Evolutionary conservation across 2,888 invertebrate species (phyloP).

Genomic region (Linhomoeus sp.): DNA sequence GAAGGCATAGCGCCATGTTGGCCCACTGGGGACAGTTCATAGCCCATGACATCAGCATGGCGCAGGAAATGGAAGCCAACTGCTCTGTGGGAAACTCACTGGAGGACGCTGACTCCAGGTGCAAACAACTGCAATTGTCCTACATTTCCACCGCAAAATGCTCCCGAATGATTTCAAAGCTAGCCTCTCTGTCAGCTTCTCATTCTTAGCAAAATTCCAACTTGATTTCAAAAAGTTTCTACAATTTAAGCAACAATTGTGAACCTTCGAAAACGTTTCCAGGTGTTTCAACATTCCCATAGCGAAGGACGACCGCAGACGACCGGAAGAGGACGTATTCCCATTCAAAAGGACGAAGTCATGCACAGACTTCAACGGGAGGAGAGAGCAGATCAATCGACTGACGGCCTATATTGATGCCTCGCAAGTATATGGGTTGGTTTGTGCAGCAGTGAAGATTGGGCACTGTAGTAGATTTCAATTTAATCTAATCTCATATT

Average conservation of each 20-base stretch:
- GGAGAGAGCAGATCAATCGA: slow-evolving; percentile 59
- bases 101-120: too few species aligned
- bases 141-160: too few species aligned
- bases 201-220: too few species aligned
- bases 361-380: slow-evolving; percentile 85
- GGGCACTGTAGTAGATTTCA: slow-evolving; percentile 67
- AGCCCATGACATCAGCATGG: slow-evolving; percentile 82
- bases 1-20: slow-evolving; percentile 70
- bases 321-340: slow-evolving; percentile 67
- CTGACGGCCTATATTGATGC: slow-evolving; percentile 79
- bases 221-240: too few species aligned
- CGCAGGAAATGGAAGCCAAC: slow-evolving; percentile 25
- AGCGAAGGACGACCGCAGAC: slow-evolving; percentile 53
- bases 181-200: too few species aligned
- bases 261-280: too few species aligned
- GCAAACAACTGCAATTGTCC: too few species aligned
- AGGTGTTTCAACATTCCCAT: slow-evolving; percentile 92
- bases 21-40: slow-evolving; percentile 99
- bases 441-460: slow-evolving; percentile 67
- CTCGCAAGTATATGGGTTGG: slow-evolving; percentile 46
- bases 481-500: too few species aligned
- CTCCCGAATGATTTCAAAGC: too few species aligned
- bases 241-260: too few species aligned
- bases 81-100: too few species aligned
- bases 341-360: slow-evolving; percentile 75